These are phyloP conservation scores for Aphelinus atriplicis DNA, from an alignment of 1,140 invertebrate species.

Conservation along the genomic window DNA sequence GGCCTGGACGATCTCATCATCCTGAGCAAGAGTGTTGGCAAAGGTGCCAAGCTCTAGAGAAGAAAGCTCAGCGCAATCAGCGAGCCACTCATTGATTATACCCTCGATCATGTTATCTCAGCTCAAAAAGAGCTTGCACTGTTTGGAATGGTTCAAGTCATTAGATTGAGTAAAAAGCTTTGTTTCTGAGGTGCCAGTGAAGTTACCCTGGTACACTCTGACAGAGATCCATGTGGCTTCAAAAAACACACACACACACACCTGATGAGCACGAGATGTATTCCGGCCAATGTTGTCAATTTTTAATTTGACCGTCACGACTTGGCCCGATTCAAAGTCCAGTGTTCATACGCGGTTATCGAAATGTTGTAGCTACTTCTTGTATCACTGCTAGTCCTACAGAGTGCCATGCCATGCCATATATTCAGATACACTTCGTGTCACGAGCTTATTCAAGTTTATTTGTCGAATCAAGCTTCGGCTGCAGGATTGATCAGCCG, in stretches of 20 bases:
- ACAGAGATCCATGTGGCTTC: constrained; percentile 35
- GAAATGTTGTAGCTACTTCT: constrained; percentile 1
- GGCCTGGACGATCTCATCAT: constrained; percentile 82
- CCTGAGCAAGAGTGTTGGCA: constrained; percentile 79
- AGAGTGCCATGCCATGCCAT: constrained; percentile 30
- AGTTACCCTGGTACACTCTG: constrained; percentile 23
- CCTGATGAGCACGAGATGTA: too few relatives aligned
- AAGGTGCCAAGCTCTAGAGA: constrained; percentile 80
- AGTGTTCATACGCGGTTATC: neutral
- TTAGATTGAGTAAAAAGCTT: too few relatives aligned
- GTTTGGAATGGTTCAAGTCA: too few relatives aligned
- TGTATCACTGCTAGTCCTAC: constrained; percentile 3
- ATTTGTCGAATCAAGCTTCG: too few relatives aligned
- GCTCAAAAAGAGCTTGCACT: too few relatives aligned
- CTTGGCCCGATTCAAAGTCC: constrained; percentile 1
- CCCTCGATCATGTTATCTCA: constrained; percentile 75
- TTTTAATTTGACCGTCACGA: constrained; percentile 6
- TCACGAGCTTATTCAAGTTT: too few relatives aligned
- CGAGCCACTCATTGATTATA: constrained; percentile 81
- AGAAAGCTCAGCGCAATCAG: constrained; percentile 79
- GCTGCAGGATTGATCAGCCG: too few relatives aligned
- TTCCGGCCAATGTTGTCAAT: neutral
- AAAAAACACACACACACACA: neutral
- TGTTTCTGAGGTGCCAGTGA: too few relatives aligned
- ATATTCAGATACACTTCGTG: neutral